Percentiles rank a stretch among this genome's conserved stretches.
phyloP scores from a whole-genome alignment of 2,113 vertebrate genomes.

The Oenanthe oenanthe region DNA sequence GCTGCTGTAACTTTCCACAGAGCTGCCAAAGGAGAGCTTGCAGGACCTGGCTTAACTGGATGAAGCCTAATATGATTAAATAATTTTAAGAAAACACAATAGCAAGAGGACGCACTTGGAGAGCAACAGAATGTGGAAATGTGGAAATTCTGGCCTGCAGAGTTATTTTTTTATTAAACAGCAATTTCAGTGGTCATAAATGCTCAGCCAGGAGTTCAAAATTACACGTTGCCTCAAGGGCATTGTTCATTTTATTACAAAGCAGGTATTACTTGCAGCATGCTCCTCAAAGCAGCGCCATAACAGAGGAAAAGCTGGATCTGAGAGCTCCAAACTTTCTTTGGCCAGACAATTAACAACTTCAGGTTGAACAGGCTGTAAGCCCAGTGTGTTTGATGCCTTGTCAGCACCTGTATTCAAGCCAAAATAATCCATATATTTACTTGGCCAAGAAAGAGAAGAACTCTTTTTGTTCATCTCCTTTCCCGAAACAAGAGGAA shows the following conservation, averaged over 20 bases:
- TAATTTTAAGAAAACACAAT: not conserved
- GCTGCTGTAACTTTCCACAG: not conserved
- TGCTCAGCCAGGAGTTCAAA: not conserved
- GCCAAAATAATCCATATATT: not conserved
- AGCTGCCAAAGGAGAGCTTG: not conserved
- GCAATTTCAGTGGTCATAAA: not conserved
- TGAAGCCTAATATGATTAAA: not conserved
- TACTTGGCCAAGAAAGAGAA: not conserved
- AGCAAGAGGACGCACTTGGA: not conserved
- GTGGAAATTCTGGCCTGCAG: not conserved
- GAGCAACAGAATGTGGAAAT: not conserved
- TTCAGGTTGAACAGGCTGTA: fast-evolving
- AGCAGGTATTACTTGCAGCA: not conserved
- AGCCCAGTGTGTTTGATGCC: not conserved
- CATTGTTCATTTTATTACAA: not conserved
- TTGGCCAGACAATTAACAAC: not conserved
- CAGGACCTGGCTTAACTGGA: not conserved
- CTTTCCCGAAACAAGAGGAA: not conserved
- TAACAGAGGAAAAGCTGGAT: not conserved
- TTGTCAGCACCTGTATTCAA: not conserved
- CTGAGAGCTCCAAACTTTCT: not conserved
- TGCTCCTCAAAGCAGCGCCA: not conserved
- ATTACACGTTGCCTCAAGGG: not conserved
- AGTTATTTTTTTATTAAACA: not conserved
- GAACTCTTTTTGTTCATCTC: not conserved